Percentiles rank a stretch among this genome's conserved stretches.
phyloP scores from a whole-genome alignment of 2,797 vertebrate species.

The Galaxias olidus region DNA sequence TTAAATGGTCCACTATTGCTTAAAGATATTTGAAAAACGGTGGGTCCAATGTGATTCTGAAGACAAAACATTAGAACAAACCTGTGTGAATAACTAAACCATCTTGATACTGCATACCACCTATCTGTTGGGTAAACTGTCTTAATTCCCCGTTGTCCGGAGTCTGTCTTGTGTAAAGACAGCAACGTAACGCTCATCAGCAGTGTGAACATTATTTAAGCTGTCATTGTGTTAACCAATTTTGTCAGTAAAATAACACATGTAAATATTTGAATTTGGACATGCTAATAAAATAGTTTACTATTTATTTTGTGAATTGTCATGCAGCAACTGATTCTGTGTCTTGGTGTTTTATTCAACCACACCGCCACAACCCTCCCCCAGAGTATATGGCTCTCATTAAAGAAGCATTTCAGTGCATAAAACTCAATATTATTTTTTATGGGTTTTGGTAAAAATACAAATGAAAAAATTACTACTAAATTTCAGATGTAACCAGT shows the following conservation, averaged over 20 bases:
- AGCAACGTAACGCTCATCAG: conserved; percentile 37
- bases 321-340: conserved; percentile 77
- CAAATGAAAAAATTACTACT: too few relatives aligned
- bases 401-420: neutral
- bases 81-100: too few relatives aligned
- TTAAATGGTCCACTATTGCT: too few relatives aligned
- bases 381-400: neutral
- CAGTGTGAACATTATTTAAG: conserved; percentile 25
- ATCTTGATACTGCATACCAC: conserved; percentile 10
- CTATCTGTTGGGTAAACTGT: conserved; percentile 27
- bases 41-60: too few relatives aligned
- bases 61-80: neutral
- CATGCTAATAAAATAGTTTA: conserved; percentile 86
- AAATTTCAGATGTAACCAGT: neutral
- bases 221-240: conserved; percentile 55
- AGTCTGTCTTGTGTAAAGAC: conserved; percentile 24
- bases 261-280: conserved; percentile 85
- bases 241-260: conserved; percentile 53
- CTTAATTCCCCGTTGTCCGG: conserved; percentile 26
- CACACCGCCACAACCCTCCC: neutral
- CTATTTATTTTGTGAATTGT: conserved; percentile 80
- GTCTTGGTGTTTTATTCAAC: conserved; percentile 68
- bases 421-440: neutral
- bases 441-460: too few relatives aligned
- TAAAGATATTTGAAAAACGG: too few relatives aligned